phyloP scores from a whole-genome alignment of 2,797 vertebrate genomes.

The Pseudochirops corinnae region DNA sequence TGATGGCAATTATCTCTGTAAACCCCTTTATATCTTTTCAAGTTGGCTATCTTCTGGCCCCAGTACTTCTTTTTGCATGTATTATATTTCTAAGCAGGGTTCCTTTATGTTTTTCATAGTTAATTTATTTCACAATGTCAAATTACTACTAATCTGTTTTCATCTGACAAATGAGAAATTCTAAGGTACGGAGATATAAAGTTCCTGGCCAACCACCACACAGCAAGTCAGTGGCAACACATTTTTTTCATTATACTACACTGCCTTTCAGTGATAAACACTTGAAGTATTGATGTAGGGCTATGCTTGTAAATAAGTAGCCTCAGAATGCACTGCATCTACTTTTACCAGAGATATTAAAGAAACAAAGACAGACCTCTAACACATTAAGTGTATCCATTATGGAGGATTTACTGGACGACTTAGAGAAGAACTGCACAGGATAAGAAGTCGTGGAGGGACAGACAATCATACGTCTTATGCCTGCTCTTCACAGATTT shows the following conservation, averaged over 20 bases:
- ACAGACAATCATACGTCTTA: too few relatives aligned
- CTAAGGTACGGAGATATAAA: neutral
- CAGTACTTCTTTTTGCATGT: neutral
- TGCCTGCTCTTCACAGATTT: too few relatives aligned
- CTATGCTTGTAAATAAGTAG: neutral
- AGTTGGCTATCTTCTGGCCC: neutral
- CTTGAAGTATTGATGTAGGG: neutral
- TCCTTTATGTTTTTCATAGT: neutral
- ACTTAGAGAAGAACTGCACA: too few relatives aligned
- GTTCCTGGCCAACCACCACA: neutral
- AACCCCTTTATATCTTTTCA: neutral
- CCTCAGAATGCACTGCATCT: too few relatives aligned
- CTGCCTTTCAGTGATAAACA: neutral
- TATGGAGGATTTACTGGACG: too few relatives aligned
- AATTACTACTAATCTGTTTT: neutral
- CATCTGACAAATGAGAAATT: neutral
- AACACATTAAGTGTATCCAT: too few relatives aligned
- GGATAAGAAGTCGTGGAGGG: too few relatives aligned
- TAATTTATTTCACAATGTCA: neutral
- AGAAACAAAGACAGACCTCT: too few relatives aligned
- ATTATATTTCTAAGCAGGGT: neutral
- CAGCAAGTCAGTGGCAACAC: too few relatives aligned
- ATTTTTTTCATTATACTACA: neutral
- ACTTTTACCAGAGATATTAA: too few relatives aligned
- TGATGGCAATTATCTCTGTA: neutral